Evolutionary conservation across 2,113 vertebrate species (phyloP).

Genomic region (Dicrurus megarhynchus): DNA sequence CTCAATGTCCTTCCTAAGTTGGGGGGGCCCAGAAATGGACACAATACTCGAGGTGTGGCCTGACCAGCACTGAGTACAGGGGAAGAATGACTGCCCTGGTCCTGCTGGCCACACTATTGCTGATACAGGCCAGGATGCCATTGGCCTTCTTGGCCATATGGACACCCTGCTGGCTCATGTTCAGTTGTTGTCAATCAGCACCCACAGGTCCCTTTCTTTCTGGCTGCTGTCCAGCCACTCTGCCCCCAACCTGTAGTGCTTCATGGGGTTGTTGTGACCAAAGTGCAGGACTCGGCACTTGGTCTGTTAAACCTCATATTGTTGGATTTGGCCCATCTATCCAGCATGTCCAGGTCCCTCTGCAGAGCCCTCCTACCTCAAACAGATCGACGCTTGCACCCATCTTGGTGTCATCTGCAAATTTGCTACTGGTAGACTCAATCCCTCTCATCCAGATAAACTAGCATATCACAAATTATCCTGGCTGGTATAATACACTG

Average conservation of each 20-base stretch:
- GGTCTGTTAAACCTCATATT: background rate
- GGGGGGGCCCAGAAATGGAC: background rate
- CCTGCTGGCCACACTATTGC: background rate
- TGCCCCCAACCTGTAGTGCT: background rate
- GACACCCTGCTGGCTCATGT: background rate
- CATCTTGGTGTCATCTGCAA: too few relatives aligned
- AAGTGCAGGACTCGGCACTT: accelerated
- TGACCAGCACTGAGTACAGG: too few relatives aligned
- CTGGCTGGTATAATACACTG: background rate
- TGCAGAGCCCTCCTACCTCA: background rate
- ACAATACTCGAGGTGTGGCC: background rate
- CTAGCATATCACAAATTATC: background rate
- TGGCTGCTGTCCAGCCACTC: background rate
- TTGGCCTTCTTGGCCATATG: background rate
- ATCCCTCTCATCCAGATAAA: background rate
- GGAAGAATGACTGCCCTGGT: background rate
- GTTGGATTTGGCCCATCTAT: background rate
- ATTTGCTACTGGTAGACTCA: background rate
- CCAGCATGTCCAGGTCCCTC: background rate
- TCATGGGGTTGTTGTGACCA: background rate
- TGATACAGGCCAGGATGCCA: background rate
- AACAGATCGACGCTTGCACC: accelerated
- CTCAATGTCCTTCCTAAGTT: background rate
- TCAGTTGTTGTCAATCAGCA: accelerated
- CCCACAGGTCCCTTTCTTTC: background rate